Conservation (phyloP, 2,113 vertebrate genomes). For the Chaenogobius annularis region DNA sequence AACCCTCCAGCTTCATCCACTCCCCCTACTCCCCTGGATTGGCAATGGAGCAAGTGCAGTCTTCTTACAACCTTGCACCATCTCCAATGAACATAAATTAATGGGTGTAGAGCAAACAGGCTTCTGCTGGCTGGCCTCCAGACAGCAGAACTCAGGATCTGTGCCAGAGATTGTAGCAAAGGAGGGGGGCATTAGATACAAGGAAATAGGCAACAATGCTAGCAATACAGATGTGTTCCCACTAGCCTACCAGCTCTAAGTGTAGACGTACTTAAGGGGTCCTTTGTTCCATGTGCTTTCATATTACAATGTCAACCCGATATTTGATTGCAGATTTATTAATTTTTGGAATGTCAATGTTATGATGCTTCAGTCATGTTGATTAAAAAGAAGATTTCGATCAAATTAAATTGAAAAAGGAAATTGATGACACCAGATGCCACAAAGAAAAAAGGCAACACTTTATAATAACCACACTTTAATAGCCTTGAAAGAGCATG, state of each 20-base stretch:
- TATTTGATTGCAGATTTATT: constrained; percentile 74
- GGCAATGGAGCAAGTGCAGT: constrained; percentile 81
- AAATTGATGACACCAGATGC: background rate
- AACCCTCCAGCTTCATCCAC: constrained; percentile 48
- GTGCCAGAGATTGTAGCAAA: constrained; percentile 85
- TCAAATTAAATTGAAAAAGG: background rate
- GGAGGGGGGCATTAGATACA: constrained; percentile 44
- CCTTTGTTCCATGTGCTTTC: constrained; percentile 51
- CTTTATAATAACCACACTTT: no score
- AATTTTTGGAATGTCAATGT: background rate
- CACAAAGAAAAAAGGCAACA: background rate
- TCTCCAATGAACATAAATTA: constrained; percentile 93
- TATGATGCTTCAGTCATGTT: constrained; percentile 34
- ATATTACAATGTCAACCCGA: constrained; percentile 79
- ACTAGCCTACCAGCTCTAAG: constrained; percentile 15
- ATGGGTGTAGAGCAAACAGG: constrained; percentile 90
- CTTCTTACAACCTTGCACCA: constrained; percentile 86
- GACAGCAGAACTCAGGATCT: constrained; percentile 75
- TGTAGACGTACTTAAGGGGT: constrained; percentile 47
- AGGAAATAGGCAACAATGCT: constrained; percentile 53
- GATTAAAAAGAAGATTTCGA: background rate
- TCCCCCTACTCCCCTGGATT: constrained; percentile 75
- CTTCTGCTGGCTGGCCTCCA: constrained; percentile 82
- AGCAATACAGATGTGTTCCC: constrained; percentile 76
- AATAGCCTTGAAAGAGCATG: no score